Conservation (phyloP, 2,888 invertebrate genomes). For the Hofmannophila pseudospretella region DNA sequence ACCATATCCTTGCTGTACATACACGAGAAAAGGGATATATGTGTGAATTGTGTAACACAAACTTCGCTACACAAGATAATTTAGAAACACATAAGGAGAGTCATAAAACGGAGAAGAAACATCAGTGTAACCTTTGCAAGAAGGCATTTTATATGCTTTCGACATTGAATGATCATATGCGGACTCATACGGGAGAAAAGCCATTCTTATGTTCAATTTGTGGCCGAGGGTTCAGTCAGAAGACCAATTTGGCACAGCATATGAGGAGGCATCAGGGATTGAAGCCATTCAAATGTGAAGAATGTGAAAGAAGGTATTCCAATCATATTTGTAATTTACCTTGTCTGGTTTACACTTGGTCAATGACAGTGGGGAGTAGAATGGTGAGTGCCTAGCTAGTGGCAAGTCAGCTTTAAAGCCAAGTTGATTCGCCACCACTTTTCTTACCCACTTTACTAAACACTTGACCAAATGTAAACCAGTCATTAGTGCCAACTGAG, state of each 20-base stretch:
- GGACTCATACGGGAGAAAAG: conserved; percentile 66
- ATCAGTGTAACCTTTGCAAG: conserved; percentile 65
- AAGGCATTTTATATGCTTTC: conserved; percentile 73
- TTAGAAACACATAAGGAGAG: conserved; percentile 63
- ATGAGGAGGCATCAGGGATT: conserved; percentile 74
- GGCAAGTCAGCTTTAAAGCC: no score
- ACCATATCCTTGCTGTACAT: conserved; percentile 67
- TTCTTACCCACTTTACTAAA: no score
- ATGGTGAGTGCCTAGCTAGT: no score
- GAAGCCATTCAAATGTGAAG: conserved; percentile 61
- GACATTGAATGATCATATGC: conserved; percentile 76
- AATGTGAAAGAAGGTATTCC: conserved; percentile 60
- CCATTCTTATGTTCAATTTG: conserved; percentile 77
- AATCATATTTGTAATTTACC: no score
- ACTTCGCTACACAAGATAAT: conserved; percentile 55
- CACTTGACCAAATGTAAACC: no score
- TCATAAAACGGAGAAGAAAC: conserved; percentile 65
- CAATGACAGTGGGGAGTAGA: no score
- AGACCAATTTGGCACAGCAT: conserved; percentile 78
- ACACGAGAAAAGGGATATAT: conserved; percentile 58
- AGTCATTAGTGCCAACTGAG: no score
- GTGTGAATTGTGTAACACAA: conserved; percentile 63
- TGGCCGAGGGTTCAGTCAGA: conserved; percentile 78
- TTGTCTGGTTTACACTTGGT: no score
- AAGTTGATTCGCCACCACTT: no score